Base-by-base conservation (phyloP, 2,113 vertebrate genomes). In the Aythya baeri region DNA sequence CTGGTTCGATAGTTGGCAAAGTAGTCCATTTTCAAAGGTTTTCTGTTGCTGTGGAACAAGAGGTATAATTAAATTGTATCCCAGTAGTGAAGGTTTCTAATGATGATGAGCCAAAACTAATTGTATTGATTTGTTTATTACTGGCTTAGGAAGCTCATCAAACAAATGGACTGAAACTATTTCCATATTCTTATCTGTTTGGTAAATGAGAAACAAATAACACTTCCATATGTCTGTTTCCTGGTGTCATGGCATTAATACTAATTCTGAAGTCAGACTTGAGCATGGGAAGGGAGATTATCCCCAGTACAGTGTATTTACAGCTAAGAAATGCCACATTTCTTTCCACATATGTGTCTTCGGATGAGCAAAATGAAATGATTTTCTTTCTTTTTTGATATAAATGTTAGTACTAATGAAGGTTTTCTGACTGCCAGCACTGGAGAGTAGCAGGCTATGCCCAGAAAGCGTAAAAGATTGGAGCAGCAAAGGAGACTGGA, bases 51-150 rank as follows among this genome's bases (percentile, higher is more conserved):
- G 27, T 77, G 89, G 68, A 97, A 85, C 83, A 95, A 98, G 96
- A 97, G 96, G 97, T 98, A 94, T 97, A 97, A 98, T 98, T 97
- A 97, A 96, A 97, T 97, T 95, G 95, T 96, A 96, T 97, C 97
- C 96, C 97, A 96, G 95, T 95, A 97, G 97, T 95, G 95, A 97
- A 95, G 95, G 77, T 97, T 98, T 96, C 95, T 97, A 98, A 97
- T 97, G 97, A 98, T 97, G 97, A 98, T 97, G 97, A 98, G 96
- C 97, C 97, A 97, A 98, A 97, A 97, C 98, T 98, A 98, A 98
- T 98, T 98, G 98, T 98, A 98, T 98, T 98, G 98, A 98, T 98
- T 98, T 98, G 98, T 98, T 98, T 98, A 97, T 97, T 96, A 97
- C 97, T 65, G 86, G 96, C 97, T 98, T 98, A 98, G 98, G 97